Evolutionary conservation across 2,797 vertebrate genomes (phyloP), one percentile per base, ranked within the genome.

Genomic region (Valencia hispanica): DNA sequence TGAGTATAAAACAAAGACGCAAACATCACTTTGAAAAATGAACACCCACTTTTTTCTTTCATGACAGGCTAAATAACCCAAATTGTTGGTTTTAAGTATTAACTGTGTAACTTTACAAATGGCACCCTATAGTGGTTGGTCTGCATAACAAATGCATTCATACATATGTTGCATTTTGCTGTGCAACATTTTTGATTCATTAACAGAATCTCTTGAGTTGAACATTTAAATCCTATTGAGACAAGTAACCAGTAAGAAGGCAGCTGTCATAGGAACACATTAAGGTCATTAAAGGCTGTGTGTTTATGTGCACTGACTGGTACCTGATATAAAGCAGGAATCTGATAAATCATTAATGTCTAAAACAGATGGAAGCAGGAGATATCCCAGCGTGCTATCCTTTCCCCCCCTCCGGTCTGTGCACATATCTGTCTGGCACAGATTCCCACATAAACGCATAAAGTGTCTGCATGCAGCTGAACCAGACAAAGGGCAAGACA

Each of bases 291-390:
- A 51, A 25, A 51, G 6, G 50, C 50, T 25, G 11, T 55, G 10
- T n/a, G 51, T n/a, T 10, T 27, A 7, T 27, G n/a, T n/a, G 11
- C 53, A 59, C 41, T 10, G n/a, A 30, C 72, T 72, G 74, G 65
- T 70, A 80, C 68, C 70, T 80, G 83, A 86, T 81, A 77, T 69
- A 39, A 68, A 27, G 63, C 68, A 69, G 79, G 50, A 77, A 53
- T 84, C 84, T 72, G 4, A 48, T 22, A 70, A 48, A 66, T 39
- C 73, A 79, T 79, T 81, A 83, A 84, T 70, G 65, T 79, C 34
- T 68, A 77, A 87, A 79, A 70, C 85, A 84, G 83, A 85, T 86
- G 83, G 74, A 70, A 78, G 43, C 10, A 0, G 32, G 39, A 70
- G 50, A 45, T 74, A 75, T 63, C 0, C 2, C 72, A 50, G 34